phyloP scores from a whole-genome alignment of 2,113 vertebrate genomes.

The Anarrhichthys ocellatus region DNA sequence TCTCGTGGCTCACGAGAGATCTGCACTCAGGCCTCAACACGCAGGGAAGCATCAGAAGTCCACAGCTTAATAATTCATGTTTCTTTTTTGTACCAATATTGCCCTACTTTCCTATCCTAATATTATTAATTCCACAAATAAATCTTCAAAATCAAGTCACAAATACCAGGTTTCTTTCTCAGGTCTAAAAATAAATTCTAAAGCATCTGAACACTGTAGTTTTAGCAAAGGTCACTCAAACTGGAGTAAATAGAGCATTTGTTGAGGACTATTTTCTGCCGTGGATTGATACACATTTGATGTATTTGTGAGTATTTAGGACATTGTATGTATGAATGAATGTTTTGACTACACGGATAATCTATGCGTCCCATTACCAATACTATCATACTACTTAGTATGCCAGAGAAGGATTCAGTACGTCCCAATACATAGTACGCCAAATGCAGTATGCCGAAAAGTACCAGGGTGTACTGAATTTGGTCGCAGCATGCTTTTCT shows the following conservation, averaged over 20 bases:
- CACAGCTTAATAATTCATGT: neutral
- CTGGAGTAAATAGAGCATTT: neutral
- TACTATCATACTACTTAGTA: no score
- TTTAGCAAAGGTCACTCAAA: neutral
- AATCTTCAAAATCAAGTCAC: no score
- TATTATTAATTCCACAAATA: no score
- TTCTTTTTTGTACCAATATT: neutral
- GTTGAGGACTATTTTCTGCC: no score
- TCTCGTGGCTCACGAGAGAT: slow-evolving; percentile 2
- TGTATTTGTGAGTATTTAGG: neutral
- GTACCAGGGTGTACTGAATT: neutral
- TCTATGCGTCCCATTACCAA: no score
- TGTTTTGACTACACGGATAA: no score
- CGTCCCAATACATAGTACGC: neutral
- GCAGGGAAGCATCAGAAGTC: neutral
- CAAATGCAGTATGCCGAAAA: neutral
- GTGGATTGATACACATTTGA: neutral
- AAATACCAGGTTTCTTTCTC: no score
- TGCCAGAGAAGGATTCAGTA: no score
- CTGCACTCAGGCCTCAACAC: slow-evolving; percentile 20
- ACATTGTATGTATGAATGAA: no score
- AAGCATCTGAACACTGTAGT: no score
- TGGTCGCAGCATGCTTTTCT: no score
- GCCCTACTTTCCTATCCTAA: neutral
- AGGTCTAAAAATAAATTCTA: no score